Conservation (phyloP, 2,113 vertebrate species). For the Vimba vimba region DNA sequence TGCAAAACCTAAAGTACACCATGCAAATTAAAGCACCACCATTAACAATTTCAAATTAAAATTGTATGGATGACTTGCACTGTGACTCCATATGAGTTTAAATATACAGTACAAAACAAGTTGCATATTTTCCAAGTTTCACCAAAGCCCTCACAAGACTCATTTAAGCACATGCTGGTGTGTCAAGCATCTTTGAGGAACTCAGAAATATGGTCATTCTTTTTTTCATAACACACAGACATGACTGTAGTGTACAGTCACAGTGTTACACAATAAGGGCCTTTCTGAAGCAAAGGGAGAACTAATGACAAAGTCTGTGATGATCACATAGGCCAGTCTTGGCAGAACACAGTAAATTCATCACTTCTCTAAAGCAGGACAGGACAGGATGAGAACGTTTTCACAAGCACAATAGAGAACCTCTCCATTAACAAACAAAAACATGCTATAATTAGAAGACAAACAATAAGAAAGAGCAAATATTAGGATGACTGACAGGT, state of each 20-base stretch:
- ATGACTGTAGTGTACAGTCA: neutral
- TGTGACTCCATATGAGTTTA: neutral
- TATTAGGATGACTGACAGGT: neutral
- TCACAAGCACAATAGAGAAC: constrained; percentile 25
- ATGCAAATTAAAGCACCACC: neutral
- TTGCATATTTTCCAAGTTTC: neutral
- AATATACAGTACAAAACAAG: neutral
- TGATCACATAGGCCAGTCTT: neutral
- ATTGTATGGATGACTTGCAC: neutral
- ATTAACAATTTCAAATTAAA: neutral
- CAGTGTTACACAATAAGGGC: neutral
- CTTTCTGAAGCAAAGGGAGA: neutral
- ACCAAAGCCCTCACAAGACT: neutral
- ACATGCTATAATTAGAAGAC: constrained; percentile 3
- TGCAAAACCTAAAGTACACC: neutral
- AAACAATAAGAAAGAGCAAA: constrained; percentile 13
- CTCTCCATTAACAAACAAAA: constrained; percentile 26
- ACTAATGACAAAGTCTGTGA: neutral
- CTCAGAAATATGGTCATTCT: neutral
- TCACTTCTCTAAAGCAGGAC: constrained; percentile 35
- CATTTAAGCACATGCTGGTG: neutral
- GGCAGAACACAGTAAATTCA: constrained; percentile 34
- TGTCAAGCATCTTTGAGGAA: constrained; percentile 7
- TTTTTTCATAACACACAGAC: neutral
- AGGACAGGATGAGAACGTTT: neutral